Conservation (phyloP, 2,113 vertebrate species). For the Eclectus roratus region DNA sequence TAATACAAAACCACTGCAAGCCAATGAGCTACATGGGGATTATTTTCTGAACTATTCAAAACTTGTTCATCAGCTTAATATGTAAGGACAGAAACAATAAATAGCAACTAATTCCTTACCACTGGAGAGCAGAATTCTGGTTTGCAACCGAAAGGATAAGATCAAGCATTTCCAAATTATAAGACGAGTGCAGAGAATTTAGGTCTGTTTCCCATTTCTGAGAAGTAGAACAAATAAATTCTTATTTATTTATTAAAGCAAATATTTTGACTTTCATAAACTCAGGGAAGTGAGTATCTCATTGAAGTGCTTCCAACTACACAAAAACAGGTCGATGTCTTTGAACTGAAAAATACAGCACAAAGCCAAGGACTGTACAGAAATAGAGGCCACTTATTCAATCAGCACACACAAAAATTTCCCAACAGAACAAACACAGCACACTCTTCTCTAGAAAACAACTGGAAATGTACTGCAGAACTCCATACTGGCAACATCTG, state of each 20-base stretch:
- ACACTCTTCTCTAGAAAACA: background rate
- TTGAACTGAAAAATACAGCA: slow-evolving; percentile 6
- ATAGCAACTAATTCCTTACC: background rate
- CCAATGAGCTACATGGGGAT: background rate
- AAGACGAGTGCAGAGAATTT: background rate
- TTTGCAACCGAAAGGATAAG: background rate
- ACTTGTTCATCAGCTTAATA: background rate
- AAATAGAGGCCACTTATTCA: background rate
- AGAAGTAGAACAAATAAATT: slow-evolving; percentile 11
- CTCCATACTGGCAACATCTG: background rate
- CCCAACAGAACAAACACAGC: background rate
- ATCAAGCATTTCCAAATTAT: background rate
- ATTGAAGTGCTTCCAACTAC: background rate
- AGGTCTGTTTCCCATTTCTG: background rate
- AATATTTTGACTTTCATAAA: background rate
- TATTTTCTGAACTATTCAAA: background rate
- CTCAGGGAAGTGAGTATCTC: background rate
- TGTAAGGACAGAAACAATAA: background rate
- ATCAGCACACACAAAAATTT: background rate
- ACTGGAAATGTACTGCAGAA: background rate
- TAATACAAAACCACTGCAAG: background rate
- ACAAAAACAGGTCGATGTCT: background rate
- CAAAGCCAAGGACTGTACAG: background rate
- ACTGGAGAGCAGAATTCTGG: background rate
- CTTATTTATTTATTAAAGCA: background rate